A percentile compares a stretch with the other conserved stretches of the same genome.
Evolutionary conservation across 2,888 invertebrate species (phyloP).

Genomic region (Periphyllus acericola): DNA sequence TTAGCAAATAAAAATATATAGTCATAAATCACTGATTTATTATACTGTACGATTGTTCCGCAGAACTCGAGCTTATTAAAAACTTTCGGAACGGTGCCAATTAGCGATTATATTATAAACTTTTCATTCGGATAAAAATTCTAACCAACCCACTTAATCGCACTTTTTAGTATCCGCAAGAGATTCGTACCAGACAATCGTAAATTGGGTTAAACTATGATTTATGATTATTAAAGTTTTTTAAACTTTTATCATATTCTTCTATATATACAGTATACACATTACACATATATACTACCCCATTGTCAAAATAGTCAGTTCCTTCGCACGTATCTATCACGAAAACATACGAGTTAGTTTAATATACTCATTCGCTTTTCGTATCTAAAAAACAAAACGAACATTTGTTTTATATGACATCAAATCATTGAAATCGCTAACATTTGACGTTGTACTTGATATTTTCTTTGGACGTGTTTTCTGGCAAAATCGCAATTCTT

Average conservation of each 20-base stretch:
- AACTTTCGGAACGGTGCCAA: constrained; percentile 42
- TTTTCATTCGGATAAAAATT: constrained; percentile 36
- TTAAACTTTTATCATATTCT: constrained; percentile 46
- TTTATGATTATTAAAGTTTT: constrained; percentile 53
- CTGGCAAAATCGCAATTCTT: background rate
- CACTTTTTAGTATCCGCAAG: constrained; percentile 35
- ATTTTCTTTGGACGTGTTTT: background rate
- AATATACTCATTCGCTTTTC: background rate
- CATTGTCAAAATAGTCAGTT: background rate
- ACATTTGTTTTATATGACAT: background rate
- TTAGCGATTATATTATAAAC: constrained; percentile 41
- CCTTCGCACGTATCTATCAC: background rate
- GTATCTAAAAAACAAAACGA: background rate
- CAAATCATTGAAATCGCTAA: background rate
- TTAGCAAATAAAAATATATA: background rate
- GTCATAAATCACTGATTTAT: background rate
- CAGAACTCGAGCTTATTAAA: background rate
- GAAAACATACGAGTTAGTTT: background rate
- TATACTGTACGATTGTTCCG: background rate
- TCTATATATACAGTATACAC: too few relatives aligned
- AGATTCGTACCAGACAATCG: constrained; percentile 31
- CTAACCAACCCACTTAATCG: constrained; percentile 28
- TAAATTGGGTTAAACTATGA: constrained; percentile 46
- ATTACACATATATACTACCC: too few relatives aligned
- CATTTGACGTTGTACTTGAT: background rate